Evolutionary conservation across 2,797 vertebrate species (phyloP).

Genomic region (Onychomys leucogaster): DNA sequence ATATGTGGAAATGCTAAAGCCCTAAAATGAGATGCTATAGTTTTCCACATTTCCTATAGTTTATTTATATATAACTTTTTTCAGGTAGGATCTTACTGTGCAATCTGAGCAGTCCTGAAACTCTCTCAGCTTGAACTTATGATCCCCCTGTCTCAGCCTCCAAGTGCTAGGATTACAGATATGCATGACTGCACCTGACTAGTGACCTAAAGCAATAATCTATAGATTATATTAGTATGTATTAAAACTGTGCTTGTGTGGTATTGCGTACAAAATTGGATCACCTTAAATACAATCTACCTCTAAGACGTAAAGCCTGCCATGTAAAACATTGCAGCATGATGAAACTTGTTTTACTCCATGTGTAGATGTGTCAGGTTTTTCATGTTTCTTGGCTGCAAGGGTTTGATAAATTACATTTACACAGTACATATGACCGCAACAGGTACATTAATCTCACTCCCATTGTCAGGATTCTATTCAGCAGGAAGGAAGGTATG

Average conservation of each 20-base stretch:
- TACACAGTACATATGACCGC: neutral
- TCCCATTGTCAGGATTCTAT: neutral
- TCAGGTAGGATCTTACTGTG: neutral
- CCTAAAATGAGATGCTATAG: neutral
- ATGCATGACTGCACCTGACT: no score
- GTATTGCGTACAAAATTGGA: neutral
- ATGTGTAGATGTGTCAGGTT: neutral
- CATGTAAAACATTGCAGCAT: neutral
- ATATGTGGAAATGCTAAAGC: neutral
- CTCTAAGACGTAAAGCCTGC: neutral
- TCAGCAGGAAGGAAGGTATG: neutral
- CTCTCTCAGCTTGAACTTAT: neutral
- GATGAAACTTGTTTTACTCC: neutral
- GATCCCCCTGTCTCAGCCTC: neutral
- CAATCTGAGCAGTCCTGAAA: neutral
- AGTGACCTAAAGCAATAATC: neutral
- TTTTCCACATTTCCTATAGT: neutral
- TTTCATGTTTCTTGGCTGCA: neutral
- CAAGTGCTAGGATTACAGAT: neutral
- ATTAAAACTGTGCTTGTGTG: constrained; percentile 13
- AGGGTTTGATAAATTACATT: constrained; percentile 4
- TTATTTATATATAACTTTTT: neutral
- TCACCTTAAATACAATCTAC: neutral
- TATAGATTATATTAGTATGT: neutral
- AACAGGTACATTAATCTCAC: neutral